Evolutionary conservation across 2,888 invertebrate species (phyloP).

Genomic region (Cyaniris semiargus): DNA sequence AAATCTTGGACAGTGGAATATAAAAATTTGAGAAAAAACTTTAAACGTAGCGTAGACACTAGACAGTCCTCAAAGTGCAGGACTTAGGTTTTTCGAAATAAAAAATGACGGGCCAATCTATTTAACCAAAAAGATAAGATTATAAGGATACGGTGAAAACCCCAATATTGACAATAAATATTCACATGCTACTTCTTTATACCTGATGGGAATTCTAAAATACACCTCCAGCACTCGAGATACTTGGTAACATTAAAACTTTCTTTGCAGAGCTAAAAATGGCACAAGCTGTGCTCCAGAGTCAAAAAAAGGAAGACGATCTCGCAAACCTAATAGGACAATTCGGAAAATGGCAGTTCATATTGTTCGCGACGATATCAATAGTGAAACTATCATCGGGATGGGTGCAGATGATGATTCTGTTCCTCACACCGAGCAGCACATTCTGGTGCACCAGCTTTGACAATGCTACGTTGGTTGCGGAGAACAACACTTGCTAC

Average conservation of each 20-base stretch:
- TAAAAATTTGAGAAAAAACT: no score
- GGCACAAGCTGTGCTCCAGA: conserved; percentile 45
- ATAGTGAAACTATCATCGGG: conserved; percentile 87
- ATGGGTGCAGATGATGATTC: conserved; percentile 88
- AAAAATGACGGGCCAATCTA: no score
- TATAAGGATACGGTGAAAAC: no score
- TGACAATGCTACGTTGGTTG: conserved; percentile 49
- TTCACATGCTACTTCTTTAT: no score
- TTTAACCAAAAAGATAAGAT: no score
- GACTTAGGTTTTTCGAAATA: no score
- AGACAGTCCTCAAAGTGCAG: no score
- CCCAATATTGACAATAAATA: no score
- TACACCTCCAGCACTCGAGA: background rate
- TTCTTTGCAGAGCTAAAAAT: conserved; percentile 44
- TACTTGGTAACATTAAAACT: background rate
- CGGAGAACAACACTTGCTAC: conserved; percentile 73
- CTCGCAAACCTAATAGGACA: conserved; percentile 63
- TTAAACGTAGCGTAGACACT: no score
- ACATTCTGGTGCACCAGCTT: conserved; percentile 74
- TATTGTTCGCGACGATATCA: conserved; percentile 83
- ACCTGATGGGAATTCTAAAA: no score
- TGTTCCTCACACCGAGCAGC: conserved; percentile 85
- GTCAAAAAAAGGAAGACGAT: conserved; percentile 55
- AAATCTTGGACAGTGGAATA: no score
- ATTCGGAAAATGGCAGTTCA: conserved; percentile 86